Base-by-base conservation (phyloP, 64 coral and sea anemone species). In the Exaiptasia diaphana region DNA sequence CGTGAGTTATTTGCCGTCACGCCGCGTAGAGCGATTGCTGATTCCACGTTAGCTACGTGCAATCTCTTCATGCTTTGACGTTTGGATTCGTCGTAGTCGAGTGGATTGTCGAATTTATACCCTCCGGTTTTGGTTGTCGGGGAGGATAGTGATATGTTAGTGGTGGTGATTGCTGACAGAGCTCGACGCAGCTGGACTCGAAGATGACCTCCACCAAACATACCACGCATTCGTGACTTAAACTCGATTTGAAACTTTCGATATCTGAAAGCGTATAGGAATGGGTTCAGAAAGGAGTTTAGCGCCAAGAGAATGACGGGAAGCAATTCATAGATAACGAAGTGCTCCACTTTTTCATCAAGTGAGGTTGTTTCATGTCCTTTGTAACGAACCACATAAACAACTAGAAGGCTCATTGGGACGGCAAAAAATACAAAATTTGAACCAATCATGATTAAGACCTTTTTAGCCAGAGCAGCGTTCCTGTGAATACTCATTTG, bases 391-490 rank as follows among this genome's bases (percentile, higher is more conserved):
- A 73, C 17, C 38, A 73, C 44, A 40, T 73, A 42, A 22, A 73
- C 39, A 4, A 86, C 69, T 3, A 86, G 50, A 14, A 86, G 17
- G 21, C 64, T 58, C 54, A 86, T 76, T 17, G 83, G 71, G 0
- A 54, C 35, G 20, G 65, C 43, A 12, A 86, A 49, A 18, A 86
- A 49, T 5, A 86, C 0, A 45, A 86, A 77, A 65, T 78, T 78
- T 5, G 54, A 44, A 21, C 75, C 75, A 15, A 78, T 30, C 53
- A 57, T 36, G 31, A 78, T 24, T 5, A 24, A 23, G 11, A 78
- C n/a, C 35, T 57, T 15, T 33, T 78, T 78, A 10, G 75, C 75
- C 42, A 78, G 41, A 33, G 75, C 53, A 38, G 75, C 49, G n/a
- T 59, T 46, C 29, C 75, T 30, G 5, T 78, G 49, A 33, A 78